Percentiles rank a stretch among this genome's conserved stretches.
Evolutionary conservation across 1,140 invertebrate genomes (phyloP).

Genomic region (Scaptomyza hsui): DNA sequence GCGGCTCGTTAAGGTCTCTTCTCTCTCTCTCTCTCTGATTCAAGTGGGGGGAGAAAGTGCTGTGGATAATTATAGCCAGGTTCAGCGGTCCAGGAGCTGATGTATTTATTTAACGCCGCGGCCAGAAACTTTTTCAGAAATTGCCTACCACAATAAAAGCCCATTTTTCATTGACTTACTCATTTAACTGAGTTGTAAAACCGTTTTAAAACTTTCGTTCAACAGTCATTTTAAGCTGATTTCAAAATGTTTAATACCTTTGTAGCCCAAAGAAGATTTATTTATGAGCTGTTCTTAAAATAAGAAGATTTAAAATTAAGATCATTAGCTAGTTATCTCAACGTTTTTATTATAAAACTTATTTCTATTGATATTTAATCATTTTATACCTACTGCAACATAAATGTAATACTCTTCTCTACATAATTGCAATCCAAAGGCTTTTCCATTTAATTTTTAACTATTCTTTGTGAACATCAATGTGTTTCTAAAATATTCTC

Average conservation of each 20-base stretch:
- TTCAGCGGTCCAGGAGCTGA: not conserved
- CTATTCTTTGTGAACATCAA: not conserved
- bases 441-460: no score
- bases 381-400: not conserved
- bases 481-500: not conserved
- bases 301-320: no score
- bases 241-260: not conserved
- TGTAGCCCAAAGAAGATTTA: no score
- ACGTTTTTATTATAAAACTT: no score
- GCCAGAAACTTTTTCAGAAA: not conserved
- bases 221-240: not conserved
- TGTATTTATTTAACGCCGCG: slow-evolving; percentile 1
- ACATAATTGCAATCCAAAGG: no score
- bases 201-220: not conserved
- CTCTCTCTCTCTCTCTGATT: slow-evolving; percentile 12
- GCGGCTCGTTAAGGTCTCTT: slow-evolving; percentile 59
- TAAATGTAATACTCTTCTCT: no score
- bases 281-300: no score
- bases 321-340: no score
- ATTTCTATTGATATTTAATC: no score
- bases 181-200: not conserved
- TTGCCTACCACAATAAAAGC: not conserved
- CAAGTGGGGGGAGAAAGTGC: not conserved
- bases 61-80: not conserved
- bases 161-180: not conserved